These are phyloP conservation scores for Leptura quadrifasciata DNA, from an alignment of 2,888 invertebrate species.

Conservation along the genomic window DNA sequence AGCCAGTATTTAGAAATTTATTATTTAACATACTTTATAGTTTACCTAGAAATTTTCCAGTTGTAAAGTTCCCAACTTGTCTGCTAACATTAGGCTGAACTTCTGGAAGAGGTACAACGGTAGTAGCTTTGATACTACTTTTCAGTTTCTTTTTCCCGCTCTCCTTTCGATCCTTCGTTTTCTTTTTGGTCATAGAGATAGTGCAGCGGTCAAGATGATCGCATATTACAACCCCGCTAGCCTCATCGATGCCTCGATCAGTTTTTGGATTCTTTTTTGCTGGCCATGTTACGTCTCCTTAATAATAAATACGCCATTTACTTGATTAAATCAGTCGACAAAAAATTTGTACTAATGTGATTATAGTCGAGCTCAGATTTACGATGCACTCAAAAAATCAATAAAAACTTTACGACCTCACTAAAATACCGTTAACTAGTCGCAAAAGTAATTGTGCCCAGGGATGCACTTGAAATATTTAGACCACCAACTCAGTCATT, in stretches of 20 bases:
- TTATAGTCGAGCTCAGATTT: no score
- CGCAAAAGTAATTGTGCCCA: no score
- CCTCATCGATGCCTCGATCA: conserved; percentile 74
- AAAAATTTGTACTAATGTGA: no score
- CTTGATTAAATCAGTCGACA: neutral
- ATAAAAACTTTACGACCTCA: no score
- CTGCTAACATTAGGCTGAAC: conserved; percentile 58
- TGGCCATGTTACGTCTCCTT: conserved; percentile 71
- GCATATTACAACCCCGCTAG: conserved; percentile 75
- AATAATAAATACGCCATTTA: conserved; percentile 31
- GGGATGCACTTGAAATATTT: no score
- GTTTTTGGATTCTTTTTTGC: conserved; percentile 69
- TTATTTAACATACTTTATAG: neutral
- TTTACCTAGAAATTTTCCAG: conserved; percentile 52
- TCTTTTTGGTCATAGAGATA: conserved; percentile 27
- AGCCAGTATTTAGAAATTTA: neutral
- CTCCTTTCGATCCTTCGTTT: conserved; percentile 7
- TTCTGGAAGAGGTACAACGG: conserved; percentile 30
- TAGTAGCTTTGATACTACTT: conserved; percentile 18
- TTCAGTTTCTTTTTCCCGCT: conserved; percentile 42
- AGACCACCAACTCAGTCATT: no score
- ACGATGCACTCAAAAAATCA: no score
- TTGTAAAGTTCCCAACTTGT: conserved; percentile 54
- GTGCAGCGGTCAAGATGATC: conserved; percentile 69
- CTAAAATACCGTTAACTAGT: no score